These are phyloP conservation scores for Seriola aureovittata DNA, from an alignment of 2,113 vertebrate genomes.

Conservation along the genomic window DNA sequence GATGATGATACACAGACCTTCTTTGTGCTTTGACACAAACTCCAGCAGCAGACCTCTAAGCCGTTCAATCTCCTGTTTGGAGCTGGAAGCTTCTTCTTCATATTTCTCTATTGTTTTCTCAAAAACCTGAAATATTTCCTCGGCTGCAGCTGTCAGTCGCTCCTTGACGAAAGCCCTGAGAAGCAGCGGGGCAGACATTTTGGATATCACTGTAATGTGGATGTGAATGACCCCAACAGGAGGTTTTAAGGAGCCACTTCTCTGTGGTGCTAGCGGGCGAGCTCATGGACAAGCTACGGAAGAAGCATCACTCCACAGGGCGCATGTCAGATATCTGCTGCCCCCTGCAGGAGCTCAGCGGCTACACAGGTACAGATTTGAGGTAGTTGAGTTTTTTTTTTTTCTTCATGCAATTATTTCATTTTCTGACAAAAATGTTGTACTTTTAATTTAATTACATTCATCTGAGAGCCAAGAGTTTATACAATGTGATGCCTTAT, in stretches of 20 bases:
- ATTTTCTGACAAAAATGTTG: no score
- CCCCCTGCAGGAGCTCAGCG: slow-evolving; percentile 32
- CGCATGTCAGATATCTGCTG: slow-evolving; percentile 2
- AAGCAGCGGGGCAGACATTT: slow-evolving; percentile 56
- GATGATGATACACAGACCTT: slow-evolving; percentile 46
- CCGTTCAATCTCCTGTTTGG: slow-evolving; percentile 61
- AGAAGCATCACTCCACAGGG: slow-evolving; percentile 13
- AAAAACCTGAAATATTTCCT: slow-evolving; percentile 72
- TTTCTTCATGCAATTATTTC: no score
- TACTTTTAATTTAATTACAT: no score
- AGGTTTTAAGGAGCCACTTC: background rate
- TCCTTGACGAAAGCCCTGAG: slow-evolving; percentile 64
- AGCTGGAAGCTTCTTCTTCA: slow-evolving; percentile 67
- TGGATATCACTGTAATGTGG: background rate
- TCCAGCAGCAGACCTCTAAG: slow-evolving; percentile 60
- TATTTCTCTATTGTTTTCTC: slow-evolving; percentile 67
- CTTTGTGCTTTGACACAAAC: slow-evolving; percentile 33
- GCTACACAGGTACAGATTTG: no score
- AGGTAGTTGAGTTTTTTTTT: no score
- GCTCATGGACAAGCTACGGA: slow-evolving; percentile 50
- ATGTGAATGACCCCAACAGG: background rate
- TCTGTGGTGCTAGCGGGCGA: slow-evolving; percentile 21
- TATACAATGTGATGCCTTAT: no score
- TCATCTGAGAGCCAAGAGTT: no score
- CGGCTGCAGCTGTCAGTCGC: slow-evolving; percentile 59